phyloP scores from a whole-genome alignment of 2,113 vertebrate genomes.

The Struthidea cinerea region DNA sequence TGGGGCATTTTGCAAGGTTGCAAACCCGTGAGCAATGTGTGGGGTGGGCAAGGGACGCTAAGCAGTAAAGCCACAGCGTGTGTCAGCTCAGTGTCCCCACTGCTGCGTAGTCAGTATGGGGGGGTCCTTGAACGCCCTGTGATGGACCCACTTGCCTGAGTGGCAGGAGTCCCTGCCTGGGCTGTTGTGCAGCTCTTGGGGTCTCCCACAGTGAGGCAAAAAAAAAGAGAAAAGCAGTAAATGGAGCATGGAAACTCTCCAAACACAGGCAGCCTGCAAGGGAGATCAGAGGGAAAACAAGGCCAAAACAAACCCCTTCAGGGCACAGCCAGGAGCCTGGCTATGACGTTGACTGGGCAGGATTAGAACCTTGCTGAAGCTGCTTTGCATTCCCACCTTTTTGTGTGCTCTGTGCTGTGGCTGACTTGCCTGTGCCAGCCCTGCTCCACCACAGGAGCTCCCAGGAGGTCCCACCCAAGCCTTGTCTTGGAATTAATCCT shows the following conservation, averaged over 20 bases:
- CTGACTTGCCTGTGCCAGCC: not conserved
- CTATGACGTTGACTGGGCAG: not conserved
- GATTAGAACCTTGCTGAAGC: not conserved
- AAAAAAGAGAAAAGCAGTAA: not conserved
- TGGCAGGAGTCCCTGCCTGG: not conserved
- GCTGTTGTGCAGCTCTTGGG: not conserved
- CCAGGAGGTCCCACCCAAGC: not conserved
- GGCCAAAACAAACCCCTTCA: not conserved
- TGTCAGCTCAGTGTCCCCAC: not conserved
- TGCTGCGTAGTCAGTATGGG: not conserved
- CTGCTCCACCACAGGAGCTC: not conserved
- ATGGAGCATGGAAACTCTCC: not conserved
- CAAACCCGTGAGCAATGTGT: not conserved
- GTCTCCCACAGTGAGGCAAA: rapidly evolving
- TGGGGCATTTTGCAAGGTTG: not conserved
- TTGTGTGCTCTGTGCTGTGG: not conserved
- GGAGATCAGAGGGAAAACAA: not conserved
- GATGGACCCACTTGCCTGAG: not conserved
- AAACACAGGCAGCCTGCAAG: not conserved
- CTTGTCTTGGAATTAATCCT: not conserved
- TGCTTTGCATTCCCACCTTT: not conserved
- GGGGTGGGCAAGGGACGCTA: not conserved
- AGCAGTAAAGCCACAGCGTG: not conserved
- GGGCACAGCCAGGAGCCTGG: not conserved
- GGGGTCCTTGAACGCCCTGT: rapidly evolving